Percentiles rank a stretch among this genome's conserved stretches.
These are phyloP conservation scores for Epizoanthus illoricatus DNA, from an alignment of 92 coral and sea anemone species.

Conservation along the genomic window DNA sequence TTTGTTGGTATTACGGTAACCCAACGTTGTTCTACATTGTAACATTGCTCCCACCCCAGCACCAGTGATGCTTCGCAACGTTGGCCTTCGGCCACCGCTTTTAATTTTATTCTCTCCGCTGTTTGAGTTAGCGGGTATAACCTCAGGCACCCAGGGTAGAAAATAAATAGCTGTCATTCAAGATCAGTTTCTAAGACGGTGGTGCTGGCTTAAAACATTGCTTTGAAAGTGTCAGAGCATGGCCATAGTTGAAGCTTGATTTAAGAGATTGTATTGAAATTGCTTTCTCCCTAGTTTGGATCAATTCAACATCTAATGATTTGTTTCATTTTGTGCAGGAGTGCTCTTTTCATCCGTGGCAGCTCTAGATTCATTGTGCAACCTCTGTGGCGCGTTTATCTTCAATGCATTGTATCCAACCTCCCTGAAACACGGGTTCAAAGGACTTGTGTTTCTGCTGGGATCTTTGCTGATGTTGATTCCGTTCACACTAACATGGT, in stretches of 20 bases:
- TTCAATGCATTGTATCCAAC: slow-evolving; percentile 72
- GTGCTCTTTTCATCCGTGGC: slow-evolving; percentile 79
- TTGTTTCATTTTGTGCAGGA: slow-evolving; percentile 44
- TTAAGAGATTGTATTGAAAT: background rate
- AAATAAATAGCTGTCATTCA: no score
- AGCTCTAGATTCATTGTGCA: slow-evolving; percentile 66
- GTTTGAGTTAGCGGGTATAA: no score
- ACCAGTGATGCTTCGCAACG: no score
- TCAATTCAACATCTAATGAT: background rate
- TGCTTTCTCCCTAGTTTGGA: background rate
- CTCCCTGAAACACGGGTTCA: slow-evolving; percentile 56
- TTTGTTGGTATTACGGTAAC: slow-evolving; percentile 47
- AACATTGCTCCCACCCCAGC: no score
- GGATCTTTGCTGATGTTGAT: slow-evolving; percentile 49
- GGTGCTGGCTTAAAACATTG: no score
- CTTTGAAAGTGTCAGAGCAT: background rate
- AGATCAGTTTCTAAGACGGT: no score
- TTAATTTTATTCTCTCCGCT: no score
- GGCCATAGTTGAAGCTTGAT: background rate
- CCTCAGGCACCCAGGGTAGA: no score
- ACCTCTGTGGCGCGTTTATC: slow-evolving; percentile 61
- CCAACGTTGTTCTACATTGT: no score
- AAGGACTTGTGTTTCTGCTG: slow-evolving; percentile 69
- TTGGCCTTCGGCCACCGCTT: no score
- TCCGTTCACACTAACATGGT: slow-evolving; percentile 60